A percentile compares a stretch with the other conserved stretches of the same genome.
These are phyloP conservation scores for Equus quagga DNA, from an alignment of 2,113 vertebrate genomes.

Conservation along the genomic window DNA sequence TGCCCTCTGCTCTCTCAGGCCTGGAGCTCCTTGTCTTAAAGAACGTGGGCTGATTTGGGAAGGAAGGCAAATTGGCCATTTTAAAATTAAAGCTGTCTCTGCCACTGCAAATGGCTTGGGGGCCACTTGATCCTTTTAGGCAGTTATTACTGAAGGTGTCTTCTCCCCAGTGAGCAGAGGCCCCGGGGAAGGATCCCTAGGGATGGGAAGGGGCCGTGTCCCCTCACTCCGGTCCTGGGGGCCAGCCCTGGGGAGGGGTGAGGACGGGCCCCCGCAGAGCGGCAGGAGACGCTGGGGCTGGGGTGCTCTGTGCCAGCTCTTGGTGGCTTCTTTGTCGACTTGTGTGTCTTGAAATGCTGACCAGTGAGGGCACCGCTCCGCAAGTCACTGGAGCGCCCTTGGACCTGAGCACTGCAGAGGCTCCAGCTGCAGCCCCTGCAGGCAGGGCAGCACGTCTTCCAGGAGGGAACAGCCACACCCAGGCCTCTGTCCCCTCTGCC, in stretches of 20 bases:
- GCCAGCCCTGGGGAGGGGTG: no score
- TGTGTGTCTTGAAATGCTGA: no score
- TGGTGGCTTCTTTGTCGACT: neutral
- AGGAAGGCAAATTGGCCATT: neutral
- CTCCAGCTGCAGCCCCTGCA: neutral
- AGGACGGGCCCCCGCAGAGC: neutral
- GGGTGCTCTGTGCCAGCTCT: neutral
- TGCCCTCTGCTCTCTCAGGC: neutral
- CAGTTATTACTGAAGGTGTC: neutral
- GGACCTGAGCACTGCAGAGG: neutral
- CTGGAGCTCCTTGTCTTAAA: neutral
- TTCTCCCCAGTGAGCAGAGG: no score
- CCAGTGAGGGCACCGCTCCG: no score
- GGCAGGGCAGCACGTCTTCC: neutral
- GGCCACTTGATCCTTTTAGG: neutral
- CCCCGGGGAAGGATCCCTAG: neutral
- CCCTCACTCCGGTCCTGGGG: neutral
- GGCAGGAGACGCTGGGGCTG: rapidly evolving
- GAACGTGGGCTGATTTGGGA: neutral
- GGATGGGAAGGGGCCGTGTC: neutral
- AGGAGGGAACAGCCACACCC: neutral
- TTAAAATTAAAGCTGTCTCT: neutral
- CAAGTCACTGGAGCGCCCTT: neutral
- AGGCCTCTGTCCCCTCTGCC: neutral
- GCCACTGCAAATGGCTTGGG: rapidly evolving